Conservation (phyloP, 2,113 vertebrate genomes). For the Larimichthys crocea region DNA sequence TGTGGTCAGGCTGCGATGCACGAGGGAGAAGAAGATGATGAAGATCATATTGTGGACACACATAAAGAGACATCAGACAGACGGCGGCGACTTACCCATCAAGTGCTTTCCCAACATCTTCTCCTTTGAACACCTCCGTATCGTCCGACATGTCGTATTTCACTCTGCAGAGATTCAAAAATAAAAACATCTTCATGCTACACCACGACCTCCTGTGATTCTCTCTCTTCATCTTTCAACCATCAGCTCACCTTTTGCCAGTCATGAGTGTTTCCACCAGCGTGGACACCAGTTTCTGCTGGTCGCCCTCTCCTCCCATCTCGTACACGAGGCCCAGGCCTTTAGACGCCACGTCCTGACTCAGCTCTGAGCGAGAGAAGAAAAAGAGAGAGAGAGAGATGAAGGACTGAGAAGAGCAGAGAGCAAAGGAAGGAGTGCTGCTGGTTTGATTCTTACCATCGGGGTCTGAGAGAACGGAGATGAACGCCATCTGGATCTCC, state of each 20-base stretch:
- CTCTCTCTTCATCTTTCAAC: neutral
- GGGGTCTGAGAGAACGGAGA: conserved; percentile 93
- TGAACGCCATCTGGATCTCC: conserved; percentile 96
- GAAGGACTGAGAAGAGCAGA: neutral
- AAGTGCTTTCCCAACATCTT: conserved; percentile 93
- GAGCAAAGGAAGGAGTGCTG: neutral
- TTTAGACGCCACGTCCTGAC: conserved; percentile 98
- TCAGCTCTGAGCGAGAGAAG: conserved; percentile 86
- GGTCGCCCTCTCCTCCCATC: conserved; percentile 93
- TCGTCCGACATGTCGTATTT: conserved; percentile 93
- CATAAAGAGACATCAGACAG: neutral
- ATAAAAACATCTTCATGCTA: neutral
- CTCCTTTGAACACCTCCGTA: conserved; percentile 95
- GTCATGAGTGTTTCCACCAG: conserved; percentile 99
- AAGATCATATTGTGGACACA: neutral
- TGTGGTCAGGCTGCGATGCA: conserved; percentile 89
- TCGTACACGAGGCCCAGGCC: conserved; percentile 97
- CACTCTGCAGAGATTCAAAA: conserved; percentile 81
- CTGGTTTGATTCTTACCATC: conserved; percentile 88
- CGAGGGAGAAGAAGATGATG: neutral
- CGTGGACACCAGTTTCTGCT: conserved; percentile 94
- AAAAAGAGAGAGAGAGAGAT: neutral
- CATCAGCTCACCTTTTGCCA: conserved; percentile 90
- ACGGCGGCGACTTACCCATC: conserved; percentile 88
- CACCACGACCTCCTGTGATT: neutral